Percentiles rank a stretch among this genome's conserved stretches.
Evolutionary conservation across 1,140 invertebrate genomes (phyloP).

Genomic region (Globodera rostochiensis): DNA sequence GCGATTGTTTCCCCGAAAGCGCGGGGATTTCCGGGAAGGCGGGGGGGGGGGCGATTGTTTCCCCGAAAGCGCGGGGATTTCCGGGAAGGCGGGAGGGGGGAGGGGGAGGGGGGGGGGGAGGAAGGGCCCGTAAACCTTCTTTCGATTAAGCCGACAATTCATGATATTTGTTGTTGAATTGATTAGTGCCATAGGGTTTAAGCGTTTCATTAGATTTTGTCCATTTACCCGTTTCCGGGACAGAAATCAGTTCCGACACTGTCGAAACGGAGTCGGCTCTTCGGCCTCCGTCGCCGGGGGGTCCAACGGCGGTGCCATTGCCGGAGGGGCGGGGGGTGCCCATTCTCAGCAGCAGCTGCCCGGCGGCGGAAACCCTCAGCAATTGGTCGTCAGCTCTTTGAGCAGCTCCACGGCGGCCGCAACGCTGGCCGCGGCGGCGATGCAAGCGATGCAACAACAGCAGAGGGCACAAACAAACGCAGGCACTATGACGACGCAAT

Average conservation of each 20-base stretch:
- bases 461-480: not conserved
- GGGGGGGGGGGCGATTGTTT: no score
- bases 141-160: no score
- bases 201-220: not conserved
- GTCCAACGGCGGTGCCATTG: not conserved
- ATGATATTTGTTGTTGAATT: not conserved
- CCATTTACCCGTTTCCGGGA: not conserved
- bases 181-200: not conserved
- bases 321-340: not conserved
- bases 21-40: no score
- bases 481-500: not conserved
- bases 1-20: no score
- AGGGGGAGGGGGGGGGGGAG: no score
- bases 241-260: slow-evolving; percentile 9
- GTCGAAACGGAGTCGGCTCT: not conserved
- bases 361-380: not conserved
- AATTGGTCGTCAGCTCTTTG: not conserved
- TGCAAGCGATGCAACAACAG: slow-evolving; percentile 15
- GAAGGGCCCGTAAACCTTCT: no score
- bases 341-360: not conserved
- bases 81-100: not conserved
- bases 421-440: not conserved
- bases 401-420: not conserved
- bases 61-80: not conserved
- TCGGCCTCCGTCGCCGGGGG: not conserved